Evolutionary conservation across 2,888 invertebrate genomes (phyloP), one percentile per base, ranked within the genome.

Genomic region (Amitus sp.): DNA sequence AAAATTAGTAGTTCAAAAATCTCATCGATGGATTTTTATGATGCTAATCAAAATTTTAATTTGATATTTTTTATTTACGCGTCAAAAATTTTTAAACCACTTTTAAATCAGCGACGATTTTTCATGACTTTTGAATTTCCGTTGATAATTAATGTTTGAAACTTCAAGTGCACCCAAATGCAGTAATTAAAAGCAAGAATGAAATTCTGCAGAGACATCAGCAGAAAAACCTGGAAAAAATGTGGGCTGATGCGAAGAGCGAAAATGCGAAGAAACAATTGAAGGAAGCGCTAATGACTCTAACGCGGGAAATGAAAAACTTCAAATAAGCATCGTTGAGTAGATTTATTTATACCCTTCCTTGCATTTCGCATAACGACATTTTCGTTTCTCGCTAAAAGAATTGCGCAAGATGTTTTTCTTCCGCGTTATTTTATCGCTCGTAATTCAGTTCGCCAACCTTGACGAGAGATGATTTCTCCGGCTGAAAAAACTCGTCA

Each of bases 211-310:
- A 89, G 73, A 87, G 85, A 60, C 87, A 90, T 78, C 92, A 93
- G 72, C 85, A 86, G 70, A 82, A 84, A 47, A 89, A 87, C 74
- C 83, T 91, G 52, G 88, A 91, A 73, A 83, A 85, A 46, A 85
- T 86, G 78, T 89, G 90, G 86, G 82, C 83, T 0, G 83, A 82
- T 66, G 81, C 91, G 27, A 86, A 85, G 66, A 89, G 86, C 30
- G 88, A 89, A 23, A 86, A 86, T 62, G 89, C 90, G 70, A 86
- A 86, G 54, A 84, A 84, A 67, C 83, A 84, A 47, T 82, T 92
- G 69, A 80, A 78, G 58, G 73, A 82, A 27, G 77, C 77, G n/a
- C 68, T 85, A 23, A 77, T 83, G 74, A 76, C 77, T 0, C 47
- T 80, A 51, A 73, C 73, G 15, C 68, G 76, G 2, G 75, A 70